Conservation (phyloP, 1,140 invertebrate species). For the Drosophila pruinosa region DNA sequence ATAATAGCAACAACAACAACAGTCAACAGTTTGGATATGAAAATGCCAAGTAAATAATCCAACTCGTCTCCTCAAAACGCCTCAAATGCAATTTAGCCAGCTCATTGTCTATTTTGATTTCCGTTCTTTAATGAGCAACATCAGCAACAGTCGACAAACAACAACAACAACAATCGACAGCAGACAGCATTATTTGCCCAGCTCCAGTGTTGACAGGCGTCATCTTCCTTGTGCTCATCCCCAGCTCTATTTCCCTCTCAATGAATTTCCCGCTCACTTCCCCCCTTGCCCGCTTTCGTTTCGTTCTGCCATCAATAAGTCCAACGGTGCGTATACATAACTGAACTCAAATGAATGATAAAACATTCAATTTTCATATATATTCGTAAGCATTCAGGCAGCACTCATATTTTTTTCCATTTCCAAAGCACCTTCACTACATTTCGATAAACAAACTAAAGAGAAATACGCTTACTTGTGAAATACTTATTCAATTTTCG, state of each 20-base stretch:
- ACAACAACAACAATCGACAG: background rate
- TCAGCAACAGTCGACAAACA: constrained; percentile 1
- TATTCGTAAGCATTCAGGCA: constrained; percentile 20
- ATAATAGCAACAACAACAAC: constrained; percentile 3
- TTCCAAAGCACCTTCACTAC: background rate
- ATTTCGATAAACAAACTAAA: background rate
- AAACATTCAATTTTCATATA: constrained; percentile 26
- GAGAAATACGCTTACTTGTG: background rate
- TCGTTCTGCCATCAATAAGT: constrained; percentile 2
- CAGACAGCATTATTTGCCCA: constrained; percentile 8
- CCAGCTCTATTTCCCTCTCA: background rate
- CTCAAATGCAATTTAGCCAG: constrained; percentile 41
- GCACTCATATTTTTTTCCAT: constrained; percentile 14
- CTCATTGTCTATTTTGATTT: constrained; percentile 55
- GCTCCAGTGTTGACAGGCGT: constrained; percentile 10
- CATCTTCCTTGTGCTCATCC: too few species aligned
- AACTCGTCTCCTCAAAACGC: background rate
- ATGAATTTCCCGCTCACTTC: background rate
- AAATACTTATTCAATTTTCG: background rate
- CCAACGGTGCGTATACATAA: constrained; percentile 21
- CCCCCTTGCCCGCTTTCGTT: background rate
- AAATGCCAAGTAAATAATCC: constrained; percentile 37
- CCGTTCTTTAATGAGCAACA: constrained; percentile 47
- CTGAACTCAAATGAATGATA: constrained; percentile 11
- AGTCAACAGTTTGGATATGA: constrained; percentile 37